These are phyloP conservation scores for Pangasius macronema DNA, from an alignment of 2,797 vertebrate species.

Conservation along the genomic window DNA sequence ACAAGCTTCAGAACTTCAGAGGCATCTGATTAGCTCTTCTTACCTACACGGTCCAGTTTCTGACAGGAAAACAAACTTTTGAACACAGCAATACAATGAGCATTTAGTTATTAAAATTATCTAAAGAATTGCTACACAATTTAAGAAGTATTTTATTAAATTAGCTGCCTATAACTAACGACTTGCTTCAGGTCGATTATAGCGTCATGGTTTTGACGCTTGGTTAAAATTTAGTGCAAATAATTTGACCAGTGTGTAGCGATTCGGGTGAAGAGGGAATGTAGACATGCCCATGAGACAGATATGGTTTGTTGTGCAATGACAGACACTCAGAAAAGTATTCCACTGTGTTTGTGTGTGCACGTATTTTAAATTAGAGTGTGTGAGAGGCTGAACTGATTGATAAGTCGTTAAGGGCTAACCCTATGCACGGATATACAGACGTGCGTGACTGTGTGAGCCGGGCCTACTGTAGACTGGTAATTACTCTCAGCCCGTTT, in stretches of 20 bases:
- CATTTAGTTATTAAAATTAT: too few relatives aligned
- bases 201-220: background rate
- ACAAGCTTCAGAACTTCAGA: background rate
- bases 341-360: background rate
- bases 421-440: background rate
- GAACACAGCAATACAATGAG: background rate
- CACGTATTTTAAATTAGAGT: background rate
- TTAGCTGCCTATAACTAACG: background rate
- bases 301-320: background rate
- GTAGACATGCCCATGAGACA: background rate
- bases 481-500: conserved; percentile 41
- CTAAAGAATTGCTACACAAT: background rate
- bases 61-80: background rate
- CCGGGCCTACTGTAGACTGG: conserved; percentile 23
- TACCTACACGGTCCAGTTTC: background rate
- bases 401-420: background rate
- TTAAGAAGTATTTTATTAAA: background rate
- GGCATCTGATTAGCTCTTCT: background rate
- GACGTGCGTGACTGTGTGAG: conserved; percentile 27
- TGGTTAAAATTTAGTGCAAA: background rate
- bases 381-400: background rate
- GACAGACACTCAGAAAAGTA: background rate
- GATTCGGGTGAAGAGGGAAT: background rate
- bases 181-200: background rate
- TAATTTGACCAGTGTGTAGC: background rate